Evolutionary conservation across 2,797 vertebrate species (phyloP), one percentile per base, ranked within the genome.

Genomic region (Zonotrichia albicollis): DNA sequence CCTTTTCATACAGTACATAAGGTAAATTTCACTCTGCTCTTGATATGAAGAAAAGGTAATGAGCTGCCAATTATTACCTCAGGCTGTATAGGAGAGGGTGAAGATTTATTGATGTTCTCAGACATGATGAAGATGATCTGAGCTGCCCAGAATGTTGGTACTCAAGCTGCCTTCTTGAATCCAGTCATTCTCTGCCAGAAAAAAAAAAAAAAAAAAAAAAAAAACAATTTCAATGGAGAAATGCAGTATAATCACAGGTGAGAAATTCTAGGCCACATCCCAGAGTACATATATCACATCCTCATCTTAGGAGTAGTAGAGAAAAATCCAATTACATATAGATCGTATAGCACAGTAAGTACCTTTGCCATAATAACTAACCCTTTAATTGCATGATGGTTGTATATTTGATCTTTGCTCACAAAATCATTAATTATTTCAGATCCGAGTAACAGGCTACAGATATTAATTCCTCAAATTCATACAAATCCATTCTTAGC

Each of bases 31-130:
- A 93, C 34, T 84, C 29, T 76, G 60, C 16, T 95, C 60, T 70
- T 87, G 43, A 17, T 57, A 46, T 38, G 38, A 51, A 61, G 46
- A 32, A 94, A 94, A 95, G 57, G 27, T 95, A 97, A 95, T 93
- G 74, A 97, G 70, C 50, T 19, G 19, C 19, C 93, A 96, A 93
- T 97, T 96, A 95, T 92, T 96, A 87, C 87, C 64, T 89, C 65
- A 55, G 48, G 40, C 65, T 88, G 10, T 29, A 36, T 25, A 58
- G 32, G 78, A 55, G 8, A 92, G 13, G n/a, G 55, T 23, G 8
- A 96, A 84, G 66, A 87, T 94, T 87, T 79, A 87, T 61, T 74
- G 23, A 32, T 80, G 16, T 80, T 95, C 95, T 93, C 73, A 86
- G 55, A 92, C 20, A 5, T 73, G 75, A 94, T 89, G 77, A 93